Percentiles rank a stretch among this genome's conserved stretches.
These are phyloP conservation scores for Chelon auratus DNA, from an alignment of 2,797 vertebrate genomes.

Conservation along the genomic window DNA sequence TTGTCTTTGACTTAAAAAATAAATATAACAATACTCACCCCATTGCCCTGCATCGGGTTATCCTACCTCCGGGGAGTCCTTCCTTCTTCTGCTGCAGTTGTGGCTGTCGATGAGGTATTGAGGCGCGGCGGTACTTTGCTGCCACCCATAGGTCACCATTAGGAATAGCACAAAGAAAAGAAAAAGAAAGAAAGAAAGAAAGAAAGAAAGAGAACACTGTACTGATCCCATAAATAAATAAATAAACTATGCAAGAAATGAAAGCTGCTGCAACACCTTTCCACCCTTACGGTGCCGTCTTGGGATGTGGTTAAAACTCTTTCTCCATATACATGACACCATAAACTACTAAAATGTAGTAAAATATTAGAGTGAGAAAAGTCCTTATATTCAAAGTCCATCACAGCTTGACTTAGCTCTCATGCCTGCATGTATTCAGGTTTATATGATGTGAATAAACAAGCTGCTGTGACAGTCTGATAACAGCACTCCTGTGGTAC, in stretches of 20 bases:
- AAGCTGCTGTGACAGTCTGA: background rate
- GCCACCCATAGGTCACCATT: slow-evolving; percentile 14
- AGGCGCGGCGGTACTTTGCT: background rate
- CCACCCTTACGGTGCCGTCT: no score
- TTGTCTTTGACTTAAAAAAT: no score
- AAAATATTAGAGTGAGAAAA: no score
- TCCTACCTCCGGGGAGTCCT: background rate
- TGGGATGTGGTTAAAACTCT: no score
- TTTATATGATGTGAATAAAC: background rate
- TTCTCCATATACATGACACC: no score
- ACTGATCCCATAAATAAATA: no score
- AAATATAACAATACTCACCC: slow-evolving; percentile 53
- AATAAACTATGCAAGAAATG: no score
- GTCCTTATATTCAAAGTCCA: no score
- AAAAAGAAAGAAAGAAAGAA: background rate
- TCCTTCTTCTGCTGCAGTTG: slow-evolving; percentile 40
- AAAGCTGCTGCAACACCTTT: no score
- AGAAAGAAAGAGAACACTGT: background rate
- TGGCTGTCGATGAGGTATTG: background rate
- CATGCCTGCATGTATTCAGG: background rate
- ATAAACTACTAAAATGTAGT: no score
- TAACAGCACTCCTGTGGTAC: background rate
- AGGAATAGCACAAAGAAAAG: background rate
- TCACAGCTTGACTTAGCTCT: no score
- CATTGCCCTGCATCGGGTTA: slow-evolving; percentile 45